Evolutionary conservation across 2,797 vertebrate genomes (phyloP), one percentile per base, ranked within the genome.

Genomic region (Acanthiza pusilla): DNA sequence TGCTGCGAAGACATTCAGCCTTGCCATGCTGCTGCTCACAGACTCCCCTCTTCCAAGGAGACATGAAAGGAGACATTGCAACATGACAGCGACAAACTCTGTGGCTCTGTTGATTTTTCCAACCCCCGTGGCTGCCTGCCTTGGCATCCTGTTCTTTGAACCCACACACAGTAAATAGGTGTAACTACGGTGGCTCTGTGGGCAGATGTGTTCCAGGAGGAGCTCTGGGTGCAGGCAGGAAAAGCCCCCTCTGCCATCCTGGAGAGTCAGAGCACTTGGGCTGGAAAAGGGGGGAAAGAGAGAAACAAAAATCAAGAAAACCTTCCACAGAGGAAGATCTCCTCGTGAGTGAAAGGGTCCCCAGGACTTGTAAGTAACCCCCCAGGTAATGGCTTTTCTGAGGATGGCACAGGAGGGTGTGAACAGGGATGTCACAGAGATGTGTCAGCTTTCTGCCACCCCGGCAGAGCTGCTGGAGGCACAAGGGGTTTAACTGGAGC

Each of bases 91-190:
- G 30, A 26, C 51, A 43, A 80, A 60, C 47, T 42, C 4, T 4
- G 62, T 13, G 68, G 9, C 42, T 65, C 73, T 96, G 75, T 88
- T 92, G 87, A 70, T 74, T 92, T 96, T 93, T 83, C 87, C 93
- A 89, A 8, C 57, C 82, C 57, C 72, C 7, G 2, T 16, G 53
- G 72, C 73, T 89, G 81, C 77, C 62, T 65, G 76, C 80, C 80
- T 77, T 5, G 0, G 10, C 6, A 3, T 11, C 65, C 82, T 65
- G 89, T 19, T 58, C 86, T 94, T 67, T 92, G 91, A 76, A 89
- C 67, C 67, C 2, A 2, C 2, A 2, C 51, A 66, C 88, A 72
- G 80, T 51, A 88, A 93, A 94, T 11, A 87, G 42, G 60, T 36
- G 63, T 6, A 61, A 23, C 15, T 29, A 1, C 32, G 2, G 51